These are phyloP conservation scores for Nebria ingens DNA, from an alignment of 1,140 invertebrate species.

Conservation along the genomic window DNA sequence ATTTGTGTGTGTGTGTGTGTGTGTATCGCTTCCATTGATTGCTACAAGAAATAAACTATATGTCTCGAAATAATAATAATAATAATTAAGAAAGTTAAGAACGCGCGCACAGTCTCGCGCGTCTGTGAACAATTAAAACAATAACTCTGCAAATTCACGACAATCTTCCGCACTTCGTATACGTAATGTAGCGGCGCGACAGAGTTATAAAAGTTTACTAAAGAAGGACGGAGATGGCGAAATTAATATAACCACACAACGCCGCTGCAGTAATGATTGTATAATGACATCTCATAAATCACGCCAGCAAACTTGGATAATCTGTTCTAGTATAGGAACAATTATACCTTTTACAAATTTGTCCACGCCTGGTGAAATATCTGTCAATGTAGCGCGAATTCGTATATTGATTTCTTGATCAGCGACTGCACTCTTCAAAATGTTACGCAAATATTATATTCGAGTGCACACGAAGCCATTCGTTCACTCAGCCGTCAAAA, in stretches of 20 bases:
- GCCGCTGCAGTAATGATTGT: background rate
- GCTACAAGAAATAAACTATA: no score
- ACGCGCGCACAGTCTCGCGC: background rate
- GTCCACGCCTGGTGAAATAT: no score
- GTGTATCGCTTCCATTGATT: no score
- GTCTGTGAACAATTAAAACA: background rate
- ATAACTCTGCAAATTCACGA: background rate
- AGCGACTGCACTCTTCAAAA: no score
- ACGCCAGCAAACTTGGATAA: background rate
- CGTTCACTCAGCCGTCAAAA: slow-evolving; percentile 1
- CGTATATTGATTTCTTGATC: no score
- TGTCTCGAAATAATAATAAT: no score
- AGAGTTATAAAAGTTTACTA: background rate
- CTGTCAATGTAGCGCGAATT: no score
- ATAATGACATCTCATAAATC: background rate
- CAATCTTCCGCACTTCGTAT: background rate
- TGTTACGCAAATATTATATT: slow-evolving; percentile 6
- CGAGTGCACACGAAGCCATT: background rate
- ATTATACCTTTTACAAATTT: no score
- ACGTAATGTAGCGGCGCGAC: background rate
- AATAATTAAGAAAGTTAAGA: background rate
- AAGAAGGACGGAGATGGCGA: background rate
- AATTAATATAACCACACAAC: background rate
- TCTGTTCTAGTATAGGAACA: no score
- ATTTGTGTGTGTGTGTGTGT: no score